These are phyloP conservation scores for Noctilio leporinus DNA, from an alignment of 2,113 vertebrate species.

Conservation along the genomic window DNA sequence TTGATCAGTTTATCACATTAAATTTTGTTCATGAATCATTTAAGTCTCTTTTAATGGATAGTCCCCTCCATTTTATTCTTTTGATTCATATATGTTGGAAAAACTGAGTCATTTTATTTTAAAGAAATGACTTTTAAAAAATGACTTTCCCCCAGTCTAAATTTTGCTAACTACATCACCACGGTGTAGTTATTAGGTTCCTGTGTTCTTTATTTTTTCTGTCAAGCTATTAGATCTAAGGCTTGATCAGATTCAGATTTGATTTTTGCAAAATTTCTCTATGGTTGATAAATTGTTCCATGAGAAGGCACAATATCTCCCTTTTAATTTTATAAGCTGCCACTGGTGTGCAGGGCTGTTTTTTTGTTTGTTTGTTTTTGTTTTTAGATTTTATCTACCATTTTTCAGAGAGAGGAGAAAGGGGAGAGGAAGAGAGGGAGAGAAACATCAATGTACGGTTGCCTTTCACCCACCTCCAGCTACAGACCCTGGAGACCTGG, in stretches of 20 bases:
- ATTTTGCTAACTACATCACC: conserved; percentile 16
- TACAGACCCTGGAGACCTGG: too few species aligned
- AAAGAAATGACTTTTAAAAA: background rate
- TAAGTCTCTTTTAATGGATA: background rate
- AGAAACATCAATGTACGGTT: too few species aligned
- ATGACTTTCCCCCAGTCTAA: background rate
- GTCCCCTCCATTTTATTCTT: background rate
- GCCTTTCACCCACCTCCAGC: too few species aligned
- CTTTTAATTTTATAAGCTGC: background rate
- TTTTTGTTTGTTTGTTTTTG: too few species aligned
- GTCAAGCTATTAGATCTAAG: background rate
- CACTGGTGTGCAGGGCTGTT: background rate
- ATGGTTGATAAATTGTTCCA: background rate
- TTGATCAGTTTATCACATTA: background rate
- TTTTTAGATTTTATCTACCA: too few species aligned
- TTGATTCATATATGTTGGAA: background rate
- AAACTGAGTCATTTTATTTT: background rate
- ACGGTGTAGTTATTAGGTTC: background rate
- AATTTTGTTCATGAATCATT: background rate
- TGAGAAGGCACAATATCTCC: background rate
- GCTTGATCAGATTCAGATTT: background rate
- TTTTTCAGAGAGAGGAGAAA: too few species aligned
- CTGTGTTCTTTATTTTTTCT: background rate
- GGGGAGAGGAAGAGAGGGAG: too few species aligned
- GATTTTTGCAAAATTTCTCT: background rate